phyloP scores from a whole-genome alignment of 35 echinoderm and acorn worm species.

The Amphiura filiformis region DNA sequence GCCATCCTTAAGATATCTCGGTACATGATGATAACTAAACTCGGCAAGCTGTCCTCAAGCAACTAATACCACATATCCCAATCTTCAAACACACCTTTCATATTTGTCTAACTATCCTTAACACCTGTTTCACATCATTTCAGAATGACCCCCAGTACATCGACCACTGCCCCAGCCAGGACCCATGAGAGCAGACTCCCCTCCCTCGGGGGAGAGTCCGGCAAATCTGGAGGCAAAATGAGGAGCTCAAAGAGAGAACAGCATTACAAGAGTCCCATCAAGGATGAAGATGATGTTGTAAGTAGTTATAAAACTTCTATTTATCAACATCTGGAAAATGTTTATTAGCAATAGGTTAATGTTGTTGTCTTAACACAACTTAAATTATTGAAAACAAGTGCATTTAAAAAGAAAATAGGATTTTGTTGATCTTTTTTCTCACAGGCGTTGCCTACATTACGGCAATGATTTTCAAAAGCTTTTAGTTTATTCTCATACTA shows the following conservation, averaged over 20 bases:
- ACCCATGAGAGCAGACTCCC: background rate
- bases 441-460: background rate
- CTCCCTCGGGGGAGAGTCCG: background rate
- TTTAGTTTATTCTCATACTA: too few species aligned
- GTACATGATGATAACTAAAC: too few species aligned
- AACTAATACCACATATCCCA: too few species aligned
- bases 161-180: background rate
- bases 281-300: constrained; percentile 61
- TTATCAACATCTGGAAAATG: background rate
- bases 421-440: background rate
- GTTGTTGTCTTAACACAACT: background rate
- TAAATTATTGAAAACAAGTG: too few species aligned
- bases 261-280: constrained; percentile 49
- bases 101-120: background rate
- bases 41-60: too few species aligned
- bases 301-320: background rate
- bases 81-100: background rate
- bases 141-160: background rate
- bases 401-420: too few species aligned
- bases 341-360: background rate
- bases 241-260: constrained; percentile 44
- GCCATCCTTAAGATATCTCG: too few species aligned
- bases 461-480: background rate
- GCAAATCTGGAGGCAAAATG: constrained; percentile 83
- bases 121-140: background rate